phyloP scores from a whole-genome alignment of 2,797 vertebrate genomes.

The Lepus oiostolus region DNA sequence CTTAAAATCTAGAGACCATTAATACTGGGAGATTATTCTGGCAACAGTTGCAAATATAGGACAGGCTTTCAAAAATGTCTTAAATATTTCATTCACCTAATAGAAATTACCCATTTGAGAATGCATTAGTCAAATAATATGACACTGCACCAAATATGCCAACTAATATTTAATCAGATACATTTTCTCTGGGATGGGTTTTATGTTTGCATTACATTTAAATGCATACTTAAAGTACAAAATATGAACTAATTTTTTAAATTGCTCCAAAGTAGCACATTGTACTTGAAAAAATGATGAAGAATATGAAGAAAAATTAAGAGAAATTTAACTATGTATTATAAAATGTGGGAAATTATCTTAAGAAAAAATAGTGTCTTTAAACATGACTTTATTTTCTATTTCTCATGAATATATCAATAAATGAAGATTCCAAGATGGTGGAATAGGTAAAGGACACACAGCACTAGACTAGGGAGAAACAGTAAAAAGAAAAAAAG shows the following conservation, averaged over 20 bases:
- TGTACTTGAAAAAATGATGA: background rate
- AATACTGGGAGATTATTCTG: background rate
- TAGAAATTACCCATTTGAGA: background rate
- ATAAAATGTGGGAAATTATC: background rate
- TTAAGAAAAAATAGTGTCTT: background rate
- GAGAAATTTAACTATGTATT: background rate
- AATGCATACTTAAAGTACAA: background rate
- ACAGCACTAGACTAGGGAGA: no score
- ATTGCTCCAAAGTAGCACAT: background rate
- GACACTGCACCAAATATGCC: background rate
- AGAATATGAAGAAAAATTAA: slow-evolving; percentile 23
- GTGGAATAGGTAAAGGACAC: no score
- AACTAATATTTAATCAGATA: slow-evolving; percentile 24
- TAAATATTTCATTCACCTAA: background rate
- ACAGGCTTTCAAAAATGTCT: slow-evolving; percentile 4
- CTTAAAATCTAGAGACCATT: background rate
- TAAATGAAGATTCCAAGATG: no score
- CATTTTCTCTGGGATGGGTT: background rate
- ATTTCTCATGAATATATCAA: no score
- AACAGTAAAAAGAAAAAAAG: no score
- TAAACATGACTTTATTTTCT: background rate
- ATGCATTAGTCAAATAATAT: background rate
- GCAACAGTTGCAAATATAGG: background rate
- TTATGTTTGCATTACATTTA: slow-evolving; percentile 37
- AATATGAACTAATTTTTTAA: slow-evolving; percentile 28